Evolutionary conservation across 2,888 invertebrate genomes (phyloP), one percentile per base, ranked within the genome.

Genomic region (Hirtodrosophila cameraria): DNA sequence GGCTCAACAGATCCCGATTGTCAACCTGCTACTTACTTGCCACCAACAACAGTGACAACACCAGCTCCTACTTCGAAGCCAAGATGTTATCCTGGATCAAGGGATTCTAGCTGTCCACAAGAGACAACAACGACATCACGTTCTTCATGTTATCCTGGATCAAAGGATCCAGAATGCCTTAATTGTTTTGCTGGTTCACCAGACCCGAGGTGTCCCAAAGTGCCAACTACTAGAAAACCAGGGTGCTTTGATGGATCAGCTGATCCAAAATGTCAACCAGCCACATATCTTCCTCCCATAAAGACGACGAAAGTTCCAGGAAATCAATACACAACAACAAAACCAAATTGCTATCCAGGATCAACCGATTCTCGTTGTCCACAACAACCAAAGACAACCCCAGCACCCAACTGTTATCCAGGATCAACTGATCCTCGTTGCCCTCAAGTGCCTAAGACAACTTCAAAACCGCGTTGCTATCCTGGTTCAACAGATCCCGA

Each of bases 231-330:
- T 1, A 31, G 43, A 9, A 59, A 31, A 18, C 68, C 74, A 2
- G 67, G 63, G 0, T 86, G 92, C 28, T 91, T 79, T 52, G 91
- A 91, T 4, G 91, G 91, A n/a, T 88, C 89, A 0, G 71, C 42
- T 2, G 90, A 72, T 65, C 90, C 91, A 5, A 63, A 53, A 9
- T 73, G 72, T 28, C 70, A 68, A 33, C 74, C 72, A 16, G 74
- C 72, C 0, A 72, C 72, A 6, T 72, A 74, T n/a, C 55, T 71
- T 0, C 71, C 71, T 0, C 71, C 71, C 15, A 65, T 62, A 27
- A 57, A 42, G 39, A 61, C 61, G 0, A 57, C 59, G 0, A 67
- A 7, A 27, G 49, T 38, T 16, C 59, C 70, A 1, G 11, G 59
- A 46, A 70, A 20, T 16, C 33, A 53, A 18, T 2, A 18, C 8